These are phyloP conservation scores for Limnothrissa miodon DNA, from an alignment of 2,113 vertebrate species.

Conservation along the genomic window DNA sequence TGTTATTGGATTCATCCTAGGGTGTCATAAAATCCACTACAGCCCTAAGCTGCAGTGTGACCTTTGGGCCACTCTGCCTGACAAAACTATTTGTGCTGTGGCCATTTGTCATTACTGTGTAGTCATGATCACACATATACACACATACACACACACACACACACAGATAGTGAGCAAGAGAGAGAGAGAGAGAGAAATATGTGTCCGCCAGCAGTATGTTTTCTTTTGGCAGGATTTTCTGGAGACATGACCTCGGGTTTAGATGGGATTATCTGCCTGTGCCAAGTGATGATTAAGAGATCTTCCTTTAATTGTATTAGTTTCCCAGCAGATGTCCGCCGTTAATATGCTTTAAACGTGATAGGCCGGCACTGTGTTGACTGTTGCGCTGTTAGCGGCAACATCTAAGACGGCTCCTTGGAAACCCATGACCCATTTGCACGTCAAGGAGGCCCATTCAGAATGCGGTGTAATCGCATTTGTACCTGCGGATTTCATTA, in stretches of 20 bases:
- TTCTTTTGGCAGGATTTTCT: slow-evolving; percentile 18
- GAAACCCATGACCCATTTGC: slow-evolving; percentile 14
- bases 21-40: not conserved
- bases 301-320: slow-evolving; percentile 48
- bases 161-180: not conserved
- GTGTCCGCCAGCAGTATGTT: slow-evolving; percentile 12
- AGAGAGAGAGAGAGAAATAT: not conserved
- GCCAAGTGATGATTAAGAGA: slow-evolving; percentile 40
- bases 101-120: not conserved
- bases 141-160: not conserved
- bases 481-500: slow-evolving; percentile 15
- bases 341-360: slow-evolving; percentile 41
- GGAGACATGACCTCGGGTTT: slow-evolving; percentile 34
- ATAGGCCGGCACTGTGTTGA: not conserved
- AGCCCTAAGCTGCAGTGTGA: not conserved
- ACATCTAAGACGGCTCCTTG: not conserved
- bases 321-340: slow-evolving; percentile 46
- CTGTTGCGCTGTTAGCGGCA: not conserved
- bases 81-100: not conserved
- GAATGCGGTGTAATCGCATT: not conserved
- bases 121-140: not conserved
- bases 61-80: not conserved
- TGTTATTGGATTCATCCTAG: not conserved
- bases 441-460: slow-evolving; percentile 1
- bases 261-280: slow-evolving; percentile 31